Evolutionary conservation across 2,113 vertebrate species (phyloP).

Genomic region (Himantopus leucocephalus): DNA sequence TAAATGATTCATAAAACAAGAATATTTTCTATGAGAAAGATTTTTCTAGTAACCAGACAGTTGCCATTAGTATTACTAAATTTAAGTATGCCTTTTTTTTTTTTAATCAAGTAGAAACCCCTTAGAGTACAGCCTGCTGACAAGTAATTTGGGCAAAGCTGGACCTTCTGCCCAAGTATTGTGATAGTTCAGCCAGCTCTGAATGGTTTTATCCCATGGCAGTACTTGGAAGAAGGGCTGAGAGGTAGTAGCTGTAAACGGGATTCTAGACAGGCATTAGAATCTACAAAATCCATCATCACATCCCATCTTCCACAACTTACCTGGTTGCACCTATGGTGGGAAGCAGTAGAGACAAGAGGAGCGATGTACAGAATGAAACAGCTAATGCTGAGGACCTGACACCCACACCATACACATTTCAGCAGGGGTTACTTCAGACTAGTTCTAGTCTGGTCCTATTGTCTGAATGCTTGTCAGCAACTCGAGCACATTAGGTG

Average conservation of each 20-base stretch:
- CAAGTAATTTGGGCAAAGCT: neutral
- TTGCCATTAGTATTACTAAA: neutral
- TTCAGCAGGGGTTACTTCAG: neutral
- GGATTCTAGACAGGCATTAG: neutral
- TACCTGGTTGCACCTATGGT: neutral
- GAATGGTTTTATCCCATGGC: neutral
- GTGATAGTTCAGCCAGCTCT: neutral
- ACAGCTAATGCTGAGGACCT: neutral
- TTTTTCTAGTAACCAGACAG: neutral
- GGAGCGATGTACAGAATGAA: neutral
- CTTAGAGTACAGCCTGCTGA: neutral
- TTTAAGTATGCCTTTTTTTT: neutral
- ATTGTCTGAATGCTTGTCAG: neutral
- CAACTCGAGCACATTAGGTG: neutral
- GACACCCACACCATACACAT: neutral
- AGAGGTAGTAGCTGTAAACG: neutral
- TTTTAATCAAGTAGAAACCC: neutral
- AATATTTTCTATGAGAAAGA: neutral
- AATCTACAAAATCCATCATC: neutral
- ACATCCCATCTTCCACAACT: neutral
- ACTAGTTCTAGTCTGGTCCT: neutral
- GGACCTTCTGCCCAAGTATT: neutral
- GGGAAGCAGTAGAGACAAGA: neutral
- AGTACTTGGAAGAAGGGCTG: neutral
- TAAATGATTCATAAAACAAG: slow-evolving; percentile 26